These are phyloP conservation scores for Pediacus dermestoides DNA, from an alignment of 2,888 invertebrate species.

Conservation along the genomic window DNA sequence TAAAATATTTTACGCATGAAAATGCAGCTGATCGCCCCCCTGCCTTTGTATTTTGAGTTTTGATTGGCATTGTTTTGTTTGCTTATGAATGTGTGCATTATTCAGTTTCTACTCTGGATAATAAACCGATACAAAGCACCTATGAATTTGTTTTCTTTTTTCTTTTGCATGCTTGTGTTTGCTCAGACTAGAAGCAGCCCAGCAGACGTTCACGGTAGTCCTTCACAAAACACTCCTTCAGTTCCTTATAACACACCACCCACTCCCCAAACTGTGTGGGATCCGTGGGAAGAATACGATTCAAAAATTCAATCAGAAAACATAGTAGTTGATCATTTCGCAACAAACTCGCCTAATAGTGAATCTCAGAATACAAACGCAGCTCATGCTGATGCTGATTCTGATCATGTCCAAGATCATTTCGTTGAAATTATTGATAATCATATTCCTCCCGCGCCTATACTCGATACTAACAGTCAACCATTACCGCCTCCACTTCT, in stretches of 20 bases:
- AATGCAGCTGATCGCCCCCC: no score
- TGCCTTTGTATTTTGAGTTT: slow-evolving; percentile 45
- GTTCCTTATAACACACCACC: slow-evolving; percentile 11
- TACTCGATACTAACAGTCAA: slow-evolving; percentile 23
- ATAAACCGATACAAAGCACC: not conserved
- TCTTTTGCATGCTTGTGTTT: slow-evolving; percentile 47
- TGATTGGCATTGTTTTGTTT: slow-evolving; percentile 38
- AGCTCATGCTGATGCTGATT: slow-evolving; percentile 28
- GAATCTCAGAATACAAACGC: slow-evolving; percentile 46
- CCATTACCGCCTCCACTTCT: no score
- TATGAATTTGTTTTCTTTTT: slow-evolving; percentile 38
- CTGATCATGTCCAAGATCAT: slow-evolving; percentile 23
- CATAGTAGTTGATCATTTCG: slow-evolving; percentile 13
- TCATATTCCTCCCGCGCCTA: slow-evolving; percentile 16
- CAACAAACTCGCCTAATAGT: slow-evolving; percentile 34
- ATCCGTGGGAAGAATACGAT: slow-evolving; percentile 74
- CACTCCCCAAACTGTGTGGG: slow-evolving; percentile 51
- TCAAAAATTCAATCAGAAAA: slow-evolving; percentile 16
- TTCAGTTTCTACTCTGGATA: slow-evolving; percentile 24
- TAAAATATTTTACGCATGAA: no score
- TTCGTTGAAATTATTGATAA: slow-evolving; percentile 9
- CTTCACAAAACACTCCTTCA: slow-evolving; percentile 13
- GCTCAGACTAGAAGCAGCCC: slow-evolving; percentile 21
- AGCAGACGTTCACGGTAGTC: slow-evolving; percentile 27
- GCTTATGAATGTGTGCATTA: no score